Percentiles rank a stretch among this genome's conserved stretches.
Evolutionary conservation across 2,113 vertebrate species (phyloP).

Genomic region (Chionomys nivalis): DNA sequence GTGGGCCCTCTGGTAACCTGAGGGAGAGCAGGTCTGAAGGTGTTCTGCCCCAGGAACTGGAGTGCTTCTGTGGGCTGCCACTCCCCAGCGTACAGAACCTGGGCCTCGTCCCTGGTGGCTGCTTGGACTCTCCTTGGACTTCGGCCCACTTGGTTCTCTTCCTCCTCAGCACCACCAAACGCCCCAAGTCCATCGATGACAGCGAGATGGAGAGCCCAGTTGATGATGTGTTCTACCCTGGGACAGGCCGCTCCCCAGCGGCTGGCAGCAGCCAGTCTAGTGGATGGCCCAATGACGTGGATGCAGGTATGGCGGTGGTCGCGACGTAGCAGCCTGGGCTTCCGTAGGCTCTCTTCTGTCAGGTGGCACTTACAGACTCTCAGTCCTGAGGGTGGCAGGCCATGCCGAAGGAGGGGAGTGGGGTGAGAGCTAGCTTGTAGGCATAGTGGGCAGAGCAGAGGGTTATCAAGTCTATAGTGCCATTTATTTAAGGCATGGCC

Average conservation of each 20-base stretch:
- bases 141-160: conserved; percentile 3
- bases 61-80: neutral
- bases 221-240: conserved; percentile 95
- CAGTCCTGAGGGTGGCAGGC: neutral
- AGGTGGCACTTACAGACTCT: neutral
- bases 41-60: neutral
- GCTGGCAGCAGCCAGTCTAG: conserved; percentile 95
- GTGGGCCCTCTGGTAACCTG: neutral
- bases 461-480: neutral
- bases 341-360: neutral
- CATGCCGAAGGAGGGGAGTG: neutral
- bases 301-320: conserved; percentile 89
- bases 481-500: neutral
- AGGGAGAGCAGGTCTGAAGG: neutral
- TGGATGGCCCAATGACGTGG: conserved; percentile 95
- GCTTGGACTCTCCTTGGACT: neutral
- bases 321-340: neutral
- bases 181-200: conserved; percentile 96
- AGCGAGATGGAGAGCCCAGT: conserved; percentile 98
- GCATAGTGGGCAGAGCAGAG: neutral
- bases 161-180: conserved; percentile 92
- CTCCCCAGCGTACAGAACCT: too few species aligned
- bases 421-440: neutral
- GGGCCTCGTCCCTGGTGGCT: neutral
- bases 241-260: conserved; percentile 93